These are phyloP conservation scores for Thereva unica DNA, from an alignment of 2,888 invertebrate genomes.

Conservation along the genomic window DNA sequence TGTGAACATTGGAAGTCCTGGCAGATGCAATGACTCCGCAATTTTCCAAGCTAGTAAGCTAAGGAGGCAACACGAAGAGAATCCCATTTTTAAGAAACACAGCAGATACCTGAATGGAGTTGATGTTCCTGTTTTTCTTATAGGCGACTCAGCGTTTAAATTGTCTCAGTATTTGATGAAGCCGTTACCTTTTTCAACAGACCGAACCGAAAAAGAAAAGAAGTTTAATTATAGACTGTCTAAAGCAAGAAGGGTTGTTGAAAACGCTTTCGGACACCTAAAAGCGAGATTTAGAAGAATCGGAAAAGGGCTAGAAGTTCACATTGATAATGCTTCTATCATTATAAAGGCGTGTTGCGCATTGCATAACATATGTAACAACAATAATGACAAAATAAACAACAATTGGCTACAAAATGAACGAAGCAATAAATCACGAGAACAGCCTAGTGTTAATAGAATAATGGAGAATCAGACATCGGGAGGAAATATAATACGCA, in stretches of 20 bases:
- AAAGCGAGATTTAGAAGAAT: slow-evolving; percentile 5
- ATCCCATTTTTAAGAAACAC: neutral
- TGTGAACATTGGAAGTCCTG: slow-evolving; percentile 32
- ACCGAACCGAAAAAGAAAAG: neutral
- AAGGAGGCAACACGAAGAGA: neutral
- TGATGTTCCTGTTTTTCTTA: slow-evolving; percentile 3
- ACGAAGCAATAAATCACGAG: too few species aligned
- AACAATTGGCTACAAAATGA: neutral
- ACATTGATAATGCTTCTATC: neutral
- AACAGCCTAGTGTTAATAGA: neutral
- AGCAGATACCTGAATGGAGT: neutral
- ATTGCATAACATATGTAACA: slow-evolving; percentile 3
- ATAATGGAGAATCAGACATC: neutral
- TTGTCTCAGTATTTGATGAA: neutral
- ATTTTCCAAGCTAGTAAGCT: slow-evolving; percentile 11
- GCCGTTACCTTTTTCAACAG: neutral
- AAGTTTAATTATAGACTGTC: neutral
- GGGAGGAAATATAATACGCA: neutral
- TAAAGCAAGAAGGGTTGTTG: slow-evolving; percentile 4
- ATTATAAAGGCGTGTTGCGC: slow-evolving; percentile 15
- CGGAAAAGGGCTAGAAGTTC: neutral
- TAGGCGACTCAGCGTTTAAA: slow-evolving; percentile 10
- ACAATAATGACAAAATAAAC: neutral
- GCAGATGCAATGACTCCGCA: slow-evolving; percentile 29
- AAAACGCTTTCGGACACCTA: slow-evolving; percentile 9